Evolutionary conservation across 1,140 invertebrate genomes (phyloP).

Genomic region (Centruroides sculpturatus): DNA sequence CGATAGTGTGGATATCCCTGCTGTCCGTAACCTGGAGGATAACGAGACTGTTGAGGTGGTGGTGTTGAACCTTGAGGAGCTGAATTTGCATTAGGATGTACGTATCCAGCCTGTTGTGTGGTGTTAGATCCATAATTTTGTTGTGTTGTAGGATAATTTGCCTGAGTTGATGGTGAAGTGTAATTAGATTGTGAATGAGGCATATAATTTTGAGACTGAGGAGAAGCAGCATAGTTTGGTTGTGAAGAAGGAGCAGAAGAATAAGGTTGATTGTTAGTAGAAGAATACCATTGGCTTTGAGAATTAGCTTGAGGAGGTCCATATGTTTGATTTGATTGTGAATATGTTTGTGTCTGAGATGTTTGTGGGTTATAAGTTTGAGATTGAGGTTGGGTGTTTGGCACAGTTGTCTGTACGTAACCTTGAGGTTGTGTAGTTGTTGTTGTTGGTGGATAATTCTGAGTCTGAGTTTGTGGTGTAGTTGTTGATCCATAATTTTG

Average conservation of each 20-base stretch:
- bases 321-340: background rate
- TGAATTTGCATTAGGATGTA: slow-evolving; percentile 2
- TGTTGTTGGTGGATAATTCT: slow-evolving; percentile 12
- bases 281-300: slow-evolving; percentile 4
- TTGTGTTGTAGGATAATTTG: background rate
- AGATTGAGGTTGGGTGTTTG: background rate
- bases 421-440: background rate
- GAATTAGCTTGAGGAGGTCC: background rate
- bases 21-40: slow-evolving; percentile 3
- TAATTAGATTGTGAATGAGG: slow-evolving; percentile 4
- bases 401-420: background rate
- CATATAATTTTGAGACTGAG: slow-evolving; percentile 4
- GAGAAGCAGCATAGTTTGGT: background rate
- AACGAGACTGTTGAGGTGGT: slow-evolving; percentile 7
- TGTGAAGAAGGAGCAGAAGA: slow-evolving; percentile 1
- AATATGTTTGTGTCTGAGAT: slow-evolving; percentile 4
- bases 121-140: slow-evolving; percentile 5
- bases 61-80: slow-evolving; percentile 7
- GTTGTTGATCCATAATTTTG: slow-evolving; percentile 2
- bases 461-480: slow-evolving; percentile 9
- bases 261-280: slow-evolving; percentile 4
- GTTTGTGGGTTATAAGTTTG: slow-evolving; percentile 5
- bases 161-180: slow-evolving; percentile 1
- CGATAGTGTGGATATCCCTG: slow-evolving; percentile 3
- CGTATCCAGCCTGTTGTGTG: slow-evolving; percentile 1